A percentile compares a stretch with the other conserved stretches of the same genome.
Evolutionary conservation across 2,888 invertebrate genomes (phyloP).

Genomic region (Lathronympha strigana): DNA sequence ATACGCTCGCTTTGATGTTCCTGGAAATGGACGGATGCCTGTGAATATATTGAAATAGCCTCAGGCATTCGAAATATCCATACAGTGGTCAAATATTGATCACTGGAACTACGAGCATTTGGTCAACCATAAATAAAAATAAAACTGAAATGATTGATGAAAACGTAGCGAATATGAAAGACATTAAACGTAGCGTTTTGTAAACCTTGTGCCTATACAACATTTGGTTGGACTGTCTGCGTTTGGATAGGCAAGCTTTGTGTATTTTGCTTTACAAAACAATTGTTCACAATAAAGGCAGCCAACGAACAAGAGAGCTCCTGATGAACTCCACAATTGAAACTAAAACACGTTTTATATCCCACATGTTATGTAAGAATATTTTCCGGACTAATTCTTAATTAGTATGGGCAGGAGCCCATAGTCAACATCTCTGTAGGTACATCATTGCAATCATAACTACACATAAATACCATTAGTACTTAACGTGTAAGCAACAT

Average conservation of each 20-base stretch:
- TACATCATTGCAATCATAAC: too few relatives aligned
- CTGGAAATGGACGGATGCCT: too few relatives aligned
- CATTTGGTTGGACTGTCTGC: constrained; percentile 28
- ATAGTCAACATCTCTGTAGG: too few relatives aligned
- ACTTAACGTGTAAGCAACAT: too few relatives aligned
- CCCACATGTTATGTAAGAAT: background rate
- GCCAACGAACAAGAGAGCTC: constrained; percentile 32
- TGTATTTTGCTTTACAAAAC: constrained; percentile 27
- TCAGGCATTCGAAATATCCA: background rate
- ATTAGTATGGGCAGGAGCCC: too few relatives aligned
- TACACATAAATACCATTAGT: too few relatives aligned
- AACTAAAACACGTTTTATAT: constrained; percentile 20
- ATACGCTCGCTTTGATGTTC: too few relatives aligned
- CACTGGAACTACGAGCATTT: background rate
- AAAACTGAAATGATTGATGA: constrained; percentile 1
- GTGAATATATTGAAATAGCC: background rate
- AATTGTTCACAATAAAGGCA: constrained; percentile 39
- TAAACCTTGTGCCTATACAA: constrained; percentile 22
- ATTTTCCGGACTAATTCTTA: background rate
- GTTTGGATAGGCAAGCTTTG: constrained; percentile 37
- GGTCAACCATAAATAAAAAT: background rate
- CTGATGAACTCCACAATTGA: constrained; percentile 34
- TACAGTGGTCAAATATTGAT: background rate
- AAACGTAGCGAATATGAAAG: constrained; percentile 1
- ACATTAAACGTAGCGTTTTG: constrained; percentile 8